Evolutionary conservation across 1,140 invertebrate genomes (phyloP).

Genomic region (Drosophila murphyi): DNA sequence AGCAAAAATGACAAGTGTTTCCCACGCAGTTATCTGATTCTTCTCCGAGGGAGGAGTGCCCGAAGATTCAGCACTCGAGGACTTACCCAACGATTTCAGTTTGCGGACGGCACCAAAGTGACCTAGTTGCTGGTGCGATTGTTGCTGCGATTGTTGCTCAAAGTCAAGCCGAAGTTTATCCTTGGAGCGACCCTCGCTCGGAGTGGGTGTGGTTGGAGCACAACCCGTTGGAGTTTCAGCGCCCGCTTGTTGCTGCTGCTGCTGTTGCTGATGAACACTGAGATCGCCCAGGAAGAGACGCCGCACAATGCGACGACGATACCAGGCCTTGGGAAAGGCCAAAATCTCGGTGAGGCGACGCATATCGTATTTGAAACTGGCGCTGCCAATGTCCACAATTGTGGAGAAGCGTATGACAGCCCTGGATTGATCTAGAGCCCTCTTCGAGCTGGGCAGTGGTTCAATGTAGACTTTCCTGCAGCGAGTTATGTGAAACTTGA

Average conservation of each 20-base stretch:
- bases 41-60: constrained; percentile 78
- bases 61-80: constrained; percentile 76
- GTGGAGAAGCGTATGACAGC: constrained; percentile 96
- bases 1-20: constrained; percentile 97
- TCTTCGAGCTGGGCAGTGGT: constrained; percentile 85
- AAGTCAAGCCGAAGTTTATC: constrained; percentile 71
- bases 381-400: constrained; percentile 98
- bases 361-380: constrained; percentile 99
- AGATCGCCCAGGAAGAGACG: constrained; percentile 96
- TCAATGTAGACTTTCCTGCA: constrained; percentile 93
- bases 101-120: constrained; percentile 84
- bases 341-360: constrained; percentile 97
- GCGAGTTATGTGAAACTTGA: constrained; percentile 97
- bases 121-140: constrained; percentile 48
- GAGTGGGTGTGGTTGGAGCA: constrained; percentile 60
- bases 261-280: constrained; percentile 85
- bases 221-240: constrained; percentile 53
- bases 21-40: constrained; percentile 90
- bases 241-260: constrained; percentile 68
- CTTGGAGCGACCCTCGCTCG: constrained; percentile 62
- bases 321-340: constrained; percentile 99
- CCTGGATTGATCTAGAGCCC: constrained; percentile 86
- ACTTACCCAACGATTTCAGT: constrained; percentile 85
- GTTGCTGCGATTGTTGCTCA: constrained; percentile 41
- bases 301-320: constrained; percentile 95